Conservation (phyloP, 2,113 vertebrate genomes). For the Datnioides undecimradiatus region DNA sequence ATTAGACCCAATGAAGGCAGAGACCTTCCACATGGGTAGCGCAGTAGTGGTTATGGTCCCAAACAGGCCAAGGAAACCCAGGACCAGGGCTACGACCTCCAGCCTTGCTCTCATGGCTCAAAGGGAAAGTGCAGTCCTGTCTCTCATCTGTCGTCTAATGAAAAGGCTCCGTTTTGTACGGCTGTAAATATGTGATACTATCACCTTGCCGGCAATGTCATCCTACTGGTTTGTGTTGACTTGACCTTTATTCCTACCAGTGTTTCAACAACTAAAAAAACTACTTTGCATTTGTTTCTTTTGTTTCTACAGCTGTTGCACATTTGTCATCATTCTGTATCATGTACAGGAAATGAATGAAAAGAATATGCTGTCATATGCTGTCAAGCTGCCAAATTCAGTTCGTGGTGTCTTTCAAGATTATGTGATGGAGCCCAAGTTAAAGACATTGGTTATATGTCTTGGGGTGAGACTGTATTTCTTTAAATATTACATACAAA, state of each 20-base stretch:
- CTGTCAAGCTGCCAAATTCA: neutral
- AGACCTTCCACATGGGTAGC: slow-evolving; percentile 93
- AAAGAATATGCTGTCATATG: neutral
- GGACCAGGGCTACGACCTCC: slow-evolving; percentile 84
- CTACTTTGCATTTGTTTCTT: slow-evolving; percentile 7
- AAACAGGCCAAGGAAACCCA: slow-evolving; percentile 86
- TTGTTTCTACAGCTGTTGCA: neutral
- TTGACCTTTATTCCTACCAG: neutral
- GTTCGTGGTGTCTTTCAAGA: neutral
- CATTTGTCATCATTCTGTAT: neutral
- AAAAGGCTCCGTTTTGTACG: neutral
- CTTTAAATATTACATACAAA: neutral
- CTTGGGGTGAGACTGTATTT: neutral
- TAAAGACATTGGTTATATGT: neutral
- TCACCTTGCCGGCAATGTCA: slow-evolving; percentile 42
- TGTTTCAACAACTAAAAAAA: neutral
- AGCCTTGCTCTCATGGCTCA: slow-evolving; percentile 66
- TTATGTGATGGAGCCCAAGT: neutral
- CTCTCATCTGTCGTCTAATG: neutral
- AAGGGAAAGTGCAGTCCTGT: neutral
- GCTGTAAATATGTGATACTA: neutral
- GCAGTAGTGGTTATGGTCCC: slow-evolving; percentile 86
- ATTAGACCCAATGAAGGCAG: slow-evolving; percentile 89
- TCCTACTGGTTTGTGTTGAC: slow-evolving; percentile 54
- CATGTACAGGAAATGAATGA: neutral